Conservation (phyloP, 1,140 invertebrate genomes). For the Formica selysi region DNA sequence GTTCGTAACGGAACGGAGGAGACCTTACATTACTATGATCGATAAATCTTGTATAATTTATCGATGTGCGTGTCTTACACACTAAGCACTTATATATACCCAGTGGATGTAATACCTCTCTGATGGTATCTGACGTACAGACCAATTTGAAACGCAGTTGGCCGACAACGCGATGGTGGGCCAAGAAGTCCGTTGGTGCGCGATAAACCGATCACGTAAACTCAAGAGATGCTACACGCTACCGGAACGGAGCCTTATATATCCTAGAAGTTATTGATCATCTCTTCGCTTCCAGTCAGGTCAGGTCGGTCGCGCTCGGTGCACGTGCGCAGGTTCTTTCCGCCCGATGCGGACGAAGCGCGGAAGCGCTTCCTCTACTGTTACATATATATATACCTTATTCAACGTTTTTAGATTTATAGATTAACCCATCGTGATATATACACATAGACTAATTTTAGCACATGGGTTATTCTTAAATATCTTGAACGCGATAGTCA, state of each 20-base stretch:
- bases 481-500: not conserved
- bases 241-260: conserved; percentile 76
- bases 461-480: not conserved
- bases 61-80: conserved; percentile 48
- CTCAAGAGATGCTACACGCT: conserved; percentile 66
- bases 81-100: conserved; percentile 69
- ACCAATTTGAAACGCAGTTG: conserved; percentile 62
- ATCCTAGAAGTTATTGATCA: conserved; percentile 79
- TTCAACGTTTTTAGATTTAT: not conserved
- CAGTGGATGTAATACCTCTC: conserved; percentile 60
- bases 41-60: conserved; percentile 22
- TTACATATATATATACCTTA: not conserved
- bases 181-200: conserved; percentile 47
- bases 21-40: conserved; percentile 65
- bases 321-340: conserved; percentile 72
- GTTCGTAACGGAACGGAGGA: conserved; percentile 44
- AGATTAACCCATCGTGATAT: not conserved
- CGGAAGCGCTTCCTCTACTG: not conserved
- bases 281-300: conserved; percentile 47
- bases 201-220: conserved; percentile 72
- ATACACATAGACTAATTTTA: not conserved
- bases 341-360: conserved; percentile 32
- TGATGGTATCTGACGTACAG: conserved; percentile 61
- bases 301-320: conserved; percentile 47
- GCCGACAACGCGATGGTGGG: conserved; percentile 69